A percentile compares a stretch with the other conserved stretches of the same genome.
Conservation (phyloP, 1,140 invertebrate species). For the Calephelis nemesis region DNA sequence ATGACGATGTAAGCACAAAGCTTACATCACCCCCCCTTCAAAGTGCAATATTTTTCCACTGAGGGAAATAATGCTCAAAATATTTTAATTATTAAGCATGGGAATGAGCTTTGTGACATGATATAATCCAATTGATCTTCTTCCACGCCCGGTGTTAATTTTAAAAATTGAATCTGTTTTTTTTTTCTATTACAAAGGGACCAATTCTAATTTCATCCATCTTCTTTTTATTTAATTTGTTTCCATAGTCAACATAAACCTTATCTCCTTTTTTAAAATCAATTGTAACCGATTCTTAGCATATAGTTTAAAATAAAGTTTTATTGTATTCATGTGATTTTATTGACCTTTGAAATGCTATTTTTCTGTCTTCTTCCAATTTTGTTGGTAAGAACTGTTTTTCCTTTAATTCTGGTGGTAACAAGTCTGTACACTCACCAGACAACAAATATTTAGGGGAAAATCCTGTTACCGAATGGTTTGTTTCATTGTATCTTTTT, state of each 20-base stretch:
- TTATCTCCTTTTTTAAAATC: slow-evolving; percentile 25
- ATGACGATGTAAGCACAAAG: too few relatives aligned
- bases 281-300: slow-evolving; percentile 20
- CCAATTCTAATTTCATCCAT: slow-evolving; percentile 17
- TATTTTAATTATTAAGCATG: neutral
- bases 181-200: slow-evolving; percentile 20
- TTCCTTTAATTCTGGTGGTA: slow-evolving; percentile 24
- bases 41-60: neutral
- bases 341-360: slow-evolving; percentile 16
- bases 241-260: slow-evolving; percentile 26
- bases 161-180: neutral
- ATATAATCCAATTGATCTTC: slow-evolving; percentile 5
- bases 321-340: neutral
- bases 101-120: neutral
- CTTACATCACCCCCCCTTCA: too few relatives aligned
- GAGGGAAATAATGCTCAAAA: neutral
- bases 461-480: slow-evolving; percentile 30
- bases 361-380: slow-evolving; percentile 25
- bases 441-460: slow-evolving; percentile 29
- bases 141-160: slow-evolving; percentile 22
- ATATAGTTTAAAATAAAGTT: slow-evolving; percentile 20
- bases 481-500: slow-evolving; percentile 30
- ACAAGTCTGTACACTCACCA: slow-evolving; percentile 24
- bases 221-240: slow-evolving; percentile 16
- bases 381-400: slow-evolving; percentile 21